Base-by-base conservation (phyloP, 2,113 vertebrate genomes). In the Caretta caretta region DNA sequence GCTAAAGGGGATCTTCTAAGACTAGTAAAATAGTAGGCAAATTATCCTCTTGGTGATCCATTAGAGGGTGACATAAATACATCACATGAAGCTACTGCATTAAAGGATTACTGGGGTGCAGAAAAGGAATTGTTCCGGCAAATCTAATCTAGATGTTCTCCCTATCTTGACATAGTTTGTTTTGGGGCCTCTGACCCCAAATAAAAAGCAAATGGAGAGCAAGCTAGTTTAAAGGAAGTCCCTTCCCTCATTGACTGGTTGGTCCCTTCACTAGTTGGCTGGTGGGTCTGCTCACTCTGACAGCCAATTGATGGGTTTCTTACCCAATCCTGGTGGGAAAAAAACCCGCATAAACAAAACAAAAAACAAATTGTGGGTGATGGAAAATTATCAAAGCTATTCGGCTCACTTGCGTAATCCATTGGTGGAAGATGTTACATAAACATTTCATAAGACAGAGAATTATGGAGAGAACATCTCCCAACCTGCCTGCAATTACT, bases 361-460 rank as follows among this genome's bases (percentile, higher is more conserved):
- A 92, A 97, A 97, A 98, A 98, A 97, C 96, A 95, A 94, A 98
- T 92, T 96, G 96, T 97, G 96, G 96, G 96, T 59, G 81, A 97
- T 97, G 98, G 97, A 97, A 98, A 97, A 95, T 86, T 97, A 98
- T 98, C 98, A 98, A 98, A 98, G 98, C 98, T 98, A 96, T 86
- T 92, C 89, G 95, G 96, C 96, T 91, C 8, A 80, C 98, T 98
- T 98, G 98, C 98, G 97, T 98, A 98, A 98, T 98, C 59, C 94
- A 96, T 98, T 98, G 98, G 98, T 98, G 98, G 98, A 98, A 98
- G 98, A 97, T 98, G 98, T 98, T 98, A 98, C 98, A 98, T 98
- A 98, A 98, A 98, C 98, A 98, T 98, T 98, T 98, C 98, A 98
- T 98, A 98, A 98, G 98, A 98, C 98, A 97, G 93, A 97, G 98